Base-by-base conservation (phyloP, 2,888 invertebrate species). In the Lithophane leautieri region DNA sequence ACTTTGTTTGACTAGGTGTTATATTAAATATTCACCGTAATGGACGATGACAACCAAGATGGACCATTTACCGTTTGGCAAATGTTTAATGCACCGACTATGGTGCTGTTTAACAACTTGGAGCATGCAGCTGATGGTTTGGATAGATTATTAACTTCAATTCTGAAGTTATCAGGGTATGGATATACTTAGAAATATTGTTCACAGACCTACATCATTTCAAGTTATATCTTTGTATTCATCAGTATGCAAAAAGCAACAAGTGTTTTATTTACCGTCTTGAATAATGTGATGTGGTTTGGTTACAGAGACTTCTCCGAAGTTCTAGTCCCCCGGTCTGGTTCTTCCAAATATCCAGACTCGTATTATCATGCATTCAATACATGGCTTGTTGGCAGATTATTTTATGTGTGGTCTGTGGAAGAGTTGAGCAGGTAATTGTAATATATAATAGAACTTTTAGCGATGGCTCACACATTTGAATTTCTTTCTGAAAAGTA, bases 351-450 rank as follows among this genome's bases (percentile, higher is more conserved):
- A 78, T 93, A 95, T 84, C 94, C 96, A 44, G 96, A 96, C 80
- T 91, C 93, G 61, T 94, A 96, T 85, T 97, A 97, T 86, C 92
- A 94, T 88, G 92, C 97, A 3, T 98, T 97, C 85, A 97, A 97
- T 73, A 97, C 97, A 25, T 98, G 98, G 98, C 91, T 98, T 4
- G 94, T 98, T 73, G 98, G 97, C n/a, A 95, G 97, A 89, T 94
- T 98, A 86, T 97, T 97, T 90, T 97, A 97, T 93, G 94, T 98
- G 56, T 95, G 97, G 90, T 97, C 97, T 60, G 95, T 97, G 6
- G 94, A 97, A 69, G 95, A 97, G 86, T 91, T 97, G 60, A 89
- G 91, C 69, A 94, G 95, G 97, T 97, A 93, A 54, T n/a, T 19
- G 0, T 90, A 91, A 81, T 2, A 34, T 44, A 9, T n/a, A 34